A percentile compares a stretch with the other conserved stretches of the same genome.
Conservation (phyloP, 1,140 invertebrate species). For the Drosophila kurseongensis region DNA sequence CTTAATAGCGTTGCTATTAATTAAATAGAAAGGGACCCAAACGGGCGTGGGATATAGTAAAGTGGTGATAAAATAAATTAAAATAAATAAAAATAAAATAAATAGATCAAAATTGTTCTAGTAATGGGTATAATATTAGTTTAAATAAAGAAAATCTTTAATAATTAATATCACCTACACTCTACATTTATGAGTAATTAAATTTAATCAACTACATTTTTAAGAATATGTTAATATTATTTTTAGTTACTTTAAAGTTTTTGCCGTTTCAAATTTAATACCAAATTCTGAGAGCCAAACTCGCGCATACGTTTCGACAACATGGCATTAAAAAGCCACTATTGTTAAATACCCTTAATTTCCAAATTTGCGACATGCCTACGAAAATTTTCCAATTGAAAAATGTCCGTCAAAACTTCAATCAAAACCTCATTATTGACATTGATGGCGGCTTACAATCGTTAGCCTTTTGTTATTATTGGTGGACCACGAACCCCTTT, state of each 20-base stretch:
- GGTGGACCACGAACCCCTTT: not conserved
- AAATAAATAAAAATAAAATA: not conserved
- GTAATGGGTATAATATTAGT: too few relatives aligned
- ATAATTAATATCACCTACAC: too few relatives aligned
- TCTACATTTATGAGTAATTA: too few relatives aligned
- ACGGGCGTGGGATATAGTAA: not conserved
- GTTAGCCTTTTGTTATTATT: slow-evolving; percentile 14
- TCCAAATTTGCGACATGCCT: slow-evolving; percentile 1
- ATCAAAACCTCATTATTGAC: slow-evolving; percentile 73
- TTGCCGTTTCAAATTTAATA: too few relatives aligned
- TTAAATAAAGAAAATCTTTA: too few relatives aligned
- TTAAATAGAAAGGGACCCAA: slow-evolving; percentile 25
- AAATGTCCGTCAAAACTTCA: slow-evolving; percentile 34
- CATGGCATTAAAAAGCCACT: not conserved
- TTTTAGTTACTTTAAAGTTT: too few relatives aligned
- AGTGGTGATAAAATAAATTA: not conserved
- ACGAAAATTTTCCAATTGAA: slow-evolving; percentile 18
- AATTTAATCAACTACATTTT: too few relatives aligned
- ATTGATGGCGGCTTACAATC: slow-evolving; percentile 47
- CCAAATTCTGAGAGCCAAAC: too few relatives aligned
- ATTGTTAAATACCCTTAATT: not conserved
- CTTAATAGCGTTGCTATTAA: slow-evolving; percentile 40
- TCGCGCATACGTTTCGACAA: not conserved
- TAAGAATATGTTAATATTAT: too few relatives aligned
- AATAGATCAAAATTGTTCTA: not conserved